Base-by-base conservation (phyloP, 2,113 vertebrate genomes). In the Ictidomys tridecemlineatus region DNA sequence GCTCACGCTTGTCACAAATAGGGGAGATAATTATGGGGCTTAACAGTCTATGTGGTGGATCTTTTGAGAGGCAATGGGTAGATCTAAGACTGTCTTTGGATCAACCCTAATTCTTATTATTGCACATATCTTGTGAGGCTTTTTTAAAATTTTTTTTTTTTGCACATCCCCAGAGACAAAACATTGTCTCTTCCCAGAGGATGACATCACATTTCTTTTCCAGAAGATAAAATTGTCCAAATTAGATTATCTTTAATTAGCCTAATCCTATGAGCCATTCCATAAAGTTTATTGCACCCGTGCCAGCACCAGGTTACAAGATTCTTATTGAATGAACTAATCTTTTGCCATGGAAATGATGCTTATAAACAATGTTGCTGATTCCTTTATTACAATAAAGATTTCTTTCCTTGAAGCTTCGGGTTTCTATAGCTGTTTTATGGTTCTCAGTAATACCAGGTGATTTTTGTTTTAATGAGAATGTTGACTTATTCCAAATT, bases 11-110 rank as follows among this genome's bases (percentile, higher is more conserved):
- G 99, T 99, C 99, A 99, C 99, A 99, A 99, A 98, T 98, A 98
- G 98, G 98, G 98, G 98, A 99, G 99, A 99, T 99, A 99, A 99
- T 99, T 99, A 99, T 96, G 98, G 98, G 99, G 98, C 99, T 99
- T 99, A 99, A 98, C 98, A 98, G 98, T 98, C 98, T 98, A 98
- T 98, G 97, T 98, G 98, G 99, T 99, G 98, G 98, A 99, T 99
- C 99, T 99, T 99, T 99, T 98, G 98, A 99, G 98, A 98, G 98
- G 97, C 99, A 98, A 98, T 98, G 98, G 98, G 98, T 99, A 99
- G 98, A 99, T 99, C 99, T 99, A 98, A 99, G 98, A 98, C 98
- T 98, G 97, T 97, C 98, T 82, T 0, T 98, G 98, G 98, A 99
- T 99, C 98, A 99, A 98, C 98, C 86, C 42, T 98, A 98, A 98